Evolutionary conservation across 2,797 vertebrate genomes (phyloP).

Genomic region (Mormyrus hasselquistii): DNA sequence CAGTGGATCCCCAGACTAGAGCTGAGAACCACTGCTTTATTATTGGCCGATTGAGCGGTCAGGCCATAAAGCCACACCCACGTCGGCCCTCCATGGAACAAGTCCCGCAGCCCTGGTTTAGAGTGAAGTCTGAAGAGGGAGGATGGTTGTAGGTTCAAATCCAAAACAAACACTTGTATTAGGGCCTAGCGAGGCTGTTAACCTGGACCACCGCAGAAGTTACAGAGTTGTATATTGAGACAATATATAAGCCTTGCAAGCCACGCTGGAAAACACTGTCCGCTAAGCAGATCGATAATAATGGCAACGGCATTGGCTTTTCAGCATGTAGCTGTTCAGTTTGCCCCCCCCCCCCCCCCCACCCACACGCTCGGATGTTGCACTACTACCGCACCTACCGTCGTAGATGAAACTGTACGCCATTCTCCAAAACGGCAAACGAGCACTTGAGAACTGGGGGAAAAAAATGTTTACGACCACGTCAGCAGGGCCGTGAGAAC

Average conservation of each 20-base stretch:
- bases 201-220: neutral
- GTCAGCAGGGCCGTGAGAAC: neutral
- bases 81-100: neutral
- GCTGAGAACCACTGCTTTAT: neutral
- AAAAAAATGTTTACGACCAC: neutral
- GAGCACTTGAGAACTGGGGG: neutral
- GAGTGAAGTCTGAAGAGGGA: neutral
- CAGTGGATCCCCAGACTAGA: neutral
- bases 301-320: neutral
- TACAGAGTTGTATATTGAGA: neutral
- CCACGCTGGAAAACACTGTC: neutral
- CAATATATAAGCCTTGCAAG: neutral
- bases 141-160: neutral
- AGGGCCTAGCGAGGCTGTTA: neutral
- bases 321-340: neutral
- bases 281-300: constrained; percentile 9
- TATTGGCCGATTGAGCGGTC: neutral
- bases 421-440: neutral
- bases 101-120: neutral
- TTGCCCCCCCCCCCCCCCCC: neutral
- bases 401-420: neutral
- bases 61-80: neutral
- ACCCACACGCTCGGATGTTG: neutral
- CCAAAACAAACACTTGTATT: neutral
- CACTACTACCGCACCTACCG: neutral